phyloP scores from a whole-genome alignment of 2,888 invertebrate genomes.

The Himalopsyche kuldschensis region DNA sequence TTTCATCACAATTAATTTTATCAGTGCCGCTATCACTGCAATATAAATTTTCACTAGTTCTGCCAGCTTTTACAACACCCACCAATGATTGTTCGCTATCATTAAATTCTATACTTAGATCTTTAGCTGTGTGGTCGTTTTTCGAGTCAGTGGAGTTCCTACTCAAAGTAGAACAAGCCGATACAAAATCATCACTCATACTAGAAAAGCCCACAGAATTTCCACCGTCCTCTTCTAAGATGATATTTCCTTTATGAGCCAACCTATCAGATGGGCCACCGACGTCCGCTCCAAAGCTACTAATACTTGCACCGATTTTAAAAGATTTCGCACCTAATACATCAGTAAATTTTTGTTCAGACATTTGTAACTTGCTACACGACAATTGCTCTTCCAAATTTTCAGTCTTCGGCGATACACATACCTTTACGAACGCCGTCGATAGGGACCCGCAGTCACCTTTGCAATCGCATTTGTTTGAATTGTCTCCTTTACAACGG shows the following conservation, averaged over 20 bases:
- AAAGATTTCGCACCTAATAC: background rate
- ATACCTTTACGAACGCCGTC: background rate
- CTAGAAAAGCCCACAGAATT: background rate
- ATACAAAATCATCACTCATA: background rate
- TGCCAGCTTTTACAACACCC: background rate
- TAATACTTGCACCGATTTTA: background rate
- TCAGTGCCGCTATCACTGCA: background rate
- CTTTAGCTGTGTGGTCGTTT: background rate
- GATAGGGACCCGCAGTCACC: background rate
- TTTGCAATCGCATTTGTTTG: background rate
- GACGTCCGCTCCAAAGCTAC: background rate
- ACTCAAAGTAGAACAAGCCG: background rate
- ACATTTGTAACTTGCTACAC: background rate
- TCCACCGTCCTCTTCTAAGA: background rate
- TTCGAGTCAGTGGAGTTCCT: background rate
- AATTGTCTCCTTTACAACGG: background rate
- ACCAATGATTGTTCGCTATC: background rate
- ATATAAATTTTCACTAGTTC: background rate
- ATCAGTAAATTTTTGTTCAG: background rate
- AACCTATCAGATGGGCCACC: background rate
- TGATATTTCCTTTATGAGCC: background rate
- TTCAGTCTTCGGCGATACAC: background rate
- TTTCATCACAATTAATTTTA: background rate
- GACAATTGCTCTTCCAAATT: background rate
- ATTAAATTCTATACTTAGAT: background rate